Evolutionary conservation across 2,888 invertebrate genomes (phyloP), one percentile per base, ranked within the genome.

Genomic region (Phaonia tiefii): DNA sequence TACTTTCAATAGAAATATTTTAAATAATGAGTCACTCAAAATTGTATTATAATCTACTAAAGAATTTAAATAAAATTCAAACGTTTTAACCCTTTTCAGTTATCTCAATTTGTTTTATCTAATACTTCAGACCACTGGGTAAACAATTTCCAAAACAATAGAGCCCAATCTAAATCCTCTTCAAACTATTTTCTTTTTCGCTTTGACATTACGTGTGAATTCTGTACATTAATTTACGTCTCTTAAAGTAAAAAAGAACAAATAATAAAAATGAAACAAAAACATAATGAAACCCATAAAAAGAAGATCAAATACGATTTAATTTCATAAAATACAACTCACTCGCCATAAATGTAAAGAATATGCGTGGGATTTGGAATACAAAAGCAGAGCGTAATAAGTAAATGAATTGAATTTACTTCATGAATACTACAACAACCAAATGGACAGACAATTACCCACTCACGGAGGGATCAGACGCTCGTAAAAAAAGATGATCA

Each of bases 261-360:
- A 13, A 1, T 13, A 22, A 54, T 25, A 25, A 22, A 10, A 54
- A 54, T 25, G 60, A 22, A 37, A 7, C 54, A 60, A 7, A 46
- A 65, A n/a, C n/a, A n/a, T n/a, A n/a, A n/a, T n/a, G n/a, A n/a
- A n/a, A 73, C 44, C 31, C 44, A 66, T 66, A 74, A 74, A 56
- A 74, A 31, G 26, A 44, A 74, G 20, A 74, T 66, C 56, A 66
- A 74, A 22, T 44, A 65, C 37, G 13, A 58, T 75, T 66, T 46
- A 67, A 37, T 67, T 49, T 60, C 37, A 60, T 58, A 31, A 37
- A 39, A 17, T 60, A 60, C 60, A 60, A 60, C 20, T 15, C 26
- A 15, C n/a, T 37, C 20, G 17, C 39, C 15, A 31, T 37, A 60
- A 39, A 60, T 60, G 39, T 31, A 37, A 60, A 60, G 60, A 39